These are phyloP conservation scores for Eledone cirrhosa DNA, from an alignment of 2,888 invertebrate species.

Conservation along the genomic window DNA sequence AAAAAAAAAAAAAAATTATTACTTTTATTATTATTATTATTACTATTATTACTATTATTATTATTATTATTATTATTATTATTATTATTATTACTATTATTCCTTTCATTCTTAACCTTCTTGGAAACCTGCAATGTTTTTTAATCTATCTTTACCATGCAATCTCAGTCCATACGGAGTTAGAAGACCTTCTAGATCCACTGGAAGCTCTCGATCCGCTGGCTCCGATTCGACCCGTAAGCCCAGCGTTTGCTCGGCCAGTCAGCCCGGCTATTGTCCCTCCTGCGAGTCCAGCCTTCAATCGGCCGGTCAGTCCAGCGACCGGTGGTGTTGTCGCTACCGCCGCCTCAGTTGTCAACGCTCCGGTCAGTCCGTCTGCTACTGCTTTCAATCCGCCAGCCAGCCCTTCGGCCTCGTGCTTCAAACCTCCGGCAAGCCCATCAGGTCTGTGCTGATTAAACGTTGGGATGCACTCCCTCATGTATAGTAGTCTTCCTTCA, in stretches of 20 bases:
- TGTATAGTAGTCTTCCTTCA: too few relatives aligned
- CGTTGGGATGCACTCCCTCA: not conserved
- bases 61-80: too few relatives aligned
- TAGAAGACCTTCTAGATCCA: slow-evolving; percentile 39
- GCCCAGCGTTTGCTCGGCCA: slow-evolving; percentile 11
- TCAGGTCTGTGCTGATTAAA: slow-evolving; percentile 23
- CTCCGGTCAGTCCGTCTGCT: slow-evolving; percentile 29
- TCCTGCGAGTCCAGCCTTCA: slow-evolving; percentile 22
- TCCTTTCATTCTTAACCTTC: too few relatives aligned
- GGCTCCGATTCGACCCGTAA: slow-evolving; percentile 9
- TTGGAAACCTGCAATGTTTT: not conserved
- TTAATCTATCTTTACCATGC: slow-evolving; percentile 30
- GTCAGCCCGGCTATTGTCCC: slow-evolving; percentile 25
- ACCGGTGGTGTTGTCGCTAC: slow-evolving; percentile 29
- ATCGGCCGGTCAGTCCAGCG: slow-evolving; percentile 28
- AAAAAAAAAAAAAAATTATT: too few relatives aligned
- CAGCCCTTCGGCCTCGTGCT: slow-evolving; percentile 18
- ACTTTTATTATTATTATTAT: too few relatives aligned
- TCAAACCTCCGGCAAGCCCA: slow-evolving; percentile 22
- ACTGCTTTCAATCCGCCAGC: slow-evolving; percentile 26
- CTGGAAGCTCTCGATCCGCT: slow-evolving; percentile 34
- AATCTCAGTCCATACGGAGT: slow-evolving; percentile 26
- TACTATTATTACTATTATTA: too few relatives aligned
- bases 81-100: too few relatives aligned
- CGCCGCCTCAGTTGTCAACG: slow-evolving; percentile 30